Conservation (phyloP, 2,113 vertebrate species). For the Martes martes region DNA sequence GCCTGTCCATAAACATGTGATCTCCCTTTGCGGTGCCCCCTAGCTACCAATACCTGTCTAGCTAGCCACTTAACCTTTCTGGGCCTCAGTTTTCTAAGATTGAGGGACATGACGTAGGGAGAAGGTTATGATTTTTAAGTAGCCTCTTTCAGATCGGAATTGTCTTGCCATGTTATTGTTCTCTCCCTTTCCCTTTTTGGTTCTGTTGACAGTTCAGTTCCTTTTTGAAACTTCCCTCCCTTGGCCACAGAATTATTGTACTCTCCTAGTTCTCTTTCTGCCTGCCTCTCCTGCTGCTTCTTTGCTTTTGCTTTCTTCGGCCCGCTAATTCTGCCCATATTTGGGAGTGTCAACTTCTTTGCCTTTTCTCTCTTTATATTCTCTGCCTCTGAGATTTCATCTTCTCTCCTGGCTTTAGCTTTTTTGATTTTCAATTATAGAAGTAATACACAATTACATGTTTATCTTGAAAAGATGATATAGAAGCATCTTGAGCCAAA, state of each 20-base stretch:
- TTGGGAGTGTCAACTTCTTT: neutral
- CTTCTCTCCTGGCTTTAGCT: neutral
- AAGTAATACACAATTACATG: neutral
- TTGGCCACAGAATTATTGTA: conserved; percentile 5
- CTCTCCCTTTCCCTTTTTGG: neutral
- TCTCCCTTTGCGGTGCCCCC: neutral
- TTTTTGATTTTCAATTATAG: neutral
- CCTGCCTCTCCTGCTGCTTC: neutral
- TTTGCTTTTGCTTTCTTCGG: conserved; percentile 28
- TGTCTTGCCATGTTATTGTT: conserved; percentile 20
- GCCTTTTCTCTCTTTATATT: neutral
- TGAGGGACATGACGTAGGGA: neutral
- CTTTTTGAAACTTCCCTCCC: conserved; percentile 44
- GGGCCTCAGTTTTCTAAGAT: neutral
- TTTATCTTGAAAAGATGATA: conserved; percentile 4
- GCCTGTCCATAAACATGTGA: neutral
- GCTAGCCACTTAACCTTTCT: neutral
- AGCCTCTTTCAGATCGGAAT: conserved; percentile 4
- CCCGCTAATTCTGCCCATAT: neutral
- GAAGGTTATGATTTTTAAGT: conserved; percentile 14
- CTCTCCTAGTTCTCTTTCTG: conserved; percentile 37
- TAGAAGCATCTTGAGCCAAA: neutral
- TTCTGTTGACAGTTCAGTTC: conserved; percentile 41
- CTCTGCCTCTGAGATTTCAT: neutral
- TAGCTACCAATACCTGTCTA: neutral